These are phyloP conservation scores for Stomatorhinus walkeri DNA, from an alignment of 2,797 vertebrate species.

Conservation along the genomic window DNA sequence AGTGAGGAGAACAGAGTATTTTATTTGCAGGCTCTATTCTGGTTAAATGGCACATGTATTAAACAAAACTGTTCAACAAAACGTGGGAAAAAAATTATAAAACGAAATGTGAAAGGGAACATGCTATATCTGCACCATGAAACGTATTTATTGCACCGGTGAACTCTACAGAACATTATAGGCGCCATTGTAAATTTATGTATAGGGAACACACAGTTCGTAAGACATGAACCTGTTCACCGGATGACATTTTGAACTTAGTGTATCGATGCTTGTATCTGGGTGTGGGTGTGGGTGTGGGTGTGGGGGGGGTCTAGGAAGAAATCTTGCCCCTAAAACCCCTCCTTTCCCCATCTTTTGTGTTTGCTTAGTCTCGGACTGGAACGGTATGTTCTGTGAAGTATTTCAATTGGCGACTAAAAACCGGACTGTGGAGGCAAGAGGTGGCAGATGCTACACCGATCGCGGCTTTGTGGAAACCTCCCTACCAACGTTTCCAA, in stretches of 20 bases:
- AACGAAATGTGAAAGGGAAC: not conserved
- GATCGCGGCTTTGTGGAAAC: slow-evolving; percentile 10
- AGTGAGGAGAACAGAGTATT: not conserved
- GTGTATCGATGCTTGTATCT: not conserved
- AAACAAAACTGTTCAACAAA: not conserved
- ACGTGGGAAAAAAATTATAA: not conserved
- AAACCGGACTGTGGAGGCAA: slow-evolving; percentile 25
- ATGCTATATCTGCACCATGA: not conserved
- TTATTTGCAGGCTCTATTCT: not conserved
- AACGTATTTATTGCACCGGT: not conserved
- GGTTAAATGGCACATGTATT: not conserved
- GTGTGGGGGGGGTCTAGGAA: not conserved
- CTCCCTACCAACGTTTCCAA: not conserved
- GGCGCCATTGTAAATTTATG: not conserved
- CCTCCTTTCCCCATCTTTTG: slow-evolving; percentile 25
- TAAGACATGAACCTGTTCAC: not conserved
- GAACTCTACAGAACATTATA: not conserved
- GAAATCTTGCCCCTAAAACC: slow-evolving; percentile 19
- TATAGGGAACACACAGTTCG: not conserved
- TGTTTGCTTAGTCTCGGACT: slow-evolving; percentile 31
- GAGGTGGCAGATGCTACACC: slow-evolving; percentile 21
- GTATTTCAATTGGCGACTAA: slow-evolving; percentile 31
- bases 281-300: not conserved
- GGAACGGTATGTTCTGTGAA: slow-evolving; percentile 27
- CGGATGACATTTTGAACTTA: not conserved